Percentiles rank a stretch among this genome's conserved stretches.
These are phyloP conservation scores for Paraplagusia blochii DNA, from an alignment of 2,113 vertebrate species.

Conservation along the genomic window DNA sequence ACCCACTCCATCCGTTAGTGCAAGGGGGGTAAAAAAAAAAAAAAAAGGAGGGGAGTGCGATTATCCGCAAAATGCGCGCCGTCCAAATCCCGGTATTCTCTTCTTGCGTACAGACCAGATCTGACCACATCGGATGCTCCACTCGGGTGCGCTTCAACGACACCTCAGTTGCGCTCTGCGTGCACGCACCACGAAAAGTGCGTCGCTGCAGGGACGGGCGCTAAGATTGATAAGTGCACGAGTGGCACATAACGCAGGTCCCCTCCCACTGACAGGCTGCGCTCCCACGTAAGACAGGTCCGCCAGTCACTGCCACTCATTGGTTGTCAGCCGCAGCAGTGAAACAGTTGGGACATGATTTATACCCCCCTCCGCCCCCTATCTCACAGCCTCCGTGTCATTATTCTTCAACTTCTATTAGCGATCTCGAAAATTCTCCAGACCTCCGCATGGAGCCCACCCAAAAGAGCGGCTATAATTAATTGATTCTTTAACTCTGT, in stretches of 20 bases:
- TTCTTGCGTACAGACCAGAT: slow-evolving; percentile 22
- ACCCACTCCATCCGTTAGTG: slow-evolving; percentile 42
- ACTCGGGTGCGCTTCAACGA: slow-evolving; percentile 33
- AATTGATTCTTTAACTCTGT: slow-evolving; percentile 75
- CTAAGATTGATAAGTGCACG: slow-evolving; percentile 45
- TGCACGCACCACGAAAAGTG: slow-evolving; percentile 33
- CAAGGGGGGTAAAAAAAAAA: slow-evolving; percentile 2
- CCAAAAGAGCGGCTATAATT: slow-evolving; percentile 78
- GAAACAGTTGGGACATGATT: slow-evolving; percentile 23
- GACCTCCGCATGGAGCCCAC: slow-evolving; percentile 1
- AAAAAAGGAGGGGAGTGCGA: slow-evolving; percentile 33
- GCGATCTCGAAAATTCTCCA: slow-evolving; percentile 5
- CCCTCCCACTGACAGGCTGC: slow-evolving; percentile 59
- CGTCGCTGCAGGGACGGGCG: slow-evolving; percentile 34
- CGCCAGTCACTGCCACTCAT: slow-evolving; percentile 45
- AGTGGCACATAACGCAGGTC: slow-evolving; percentile 54
- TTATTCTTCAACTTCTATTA: slow-evolving; percentile 36
- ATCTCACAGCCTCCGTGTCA: slow-evolving; percentile 13
- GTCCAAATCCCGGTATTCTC: slow-evolving; percentile 18
- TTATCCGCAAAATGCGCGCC: slow-evolving; percentile 45
- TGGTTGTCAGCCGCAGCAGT: slow-evolving; percentile 40
- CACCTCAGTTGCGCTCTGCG: slow-evolving; percentile 31
- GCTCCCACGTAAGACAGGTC: slow-evolving; percentile 49
- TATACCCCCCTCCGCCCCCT: background rate
- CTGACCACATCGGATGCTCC: slow-evolving; percentile 22